A percentile compares a stretch with the other conserved stretches of the same genome.
Conservation (phyloP, 2,888 invertebrate species). For the Leptopilina myrica region DNA sequence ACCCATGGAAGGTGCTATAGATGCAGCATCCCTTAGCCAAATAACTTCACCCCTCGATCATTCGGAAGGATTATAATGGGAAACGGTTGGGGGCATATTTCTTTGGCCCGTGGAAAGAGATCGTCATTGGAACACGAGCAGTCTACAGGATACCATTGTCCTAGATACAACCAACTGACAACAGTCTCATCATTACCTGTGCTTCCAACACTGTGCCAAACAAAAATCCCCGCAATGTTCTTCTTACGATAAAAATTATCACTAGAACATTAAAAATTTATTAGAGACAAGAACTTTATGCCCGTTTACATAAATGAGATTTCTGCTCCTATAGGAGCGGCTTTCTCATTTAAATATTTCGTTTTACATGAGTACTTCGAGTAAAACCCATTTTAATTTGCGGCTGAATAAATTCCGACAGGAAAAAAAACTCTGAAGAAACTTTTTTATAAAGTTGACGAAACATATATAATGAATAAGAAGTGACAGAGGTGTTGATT, state of each 20-base stretch:
- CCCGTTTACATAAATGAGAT: too few relatives aligned
- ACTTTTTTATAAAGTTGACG: not conserved
- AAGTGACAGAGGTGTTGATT: conserved; percentile 16
- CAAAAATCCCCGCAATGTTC: not conserved
- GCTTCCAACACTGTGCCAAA: conserved; percentile 8
- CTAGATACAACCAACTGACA: conserved; percentile 69
- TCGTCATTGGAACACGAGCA: conserved; percentile 48
- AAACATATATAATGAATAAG: conserved; percentile 20
- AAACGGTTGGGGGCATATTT: conserved; percentile 73
- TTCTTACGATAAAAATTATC: conserved; percentile 48
- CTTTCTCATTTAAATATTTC: conserved; percentile 46
- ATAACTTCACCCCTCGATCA: conserved; percentile 66
- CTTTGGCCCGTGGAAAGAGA: conserved; percentile 63
- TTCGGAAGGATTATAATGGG: conserved; percentile 64
- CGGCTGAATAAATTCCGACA: not conserved
- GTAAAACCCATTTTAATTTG: not conserved
- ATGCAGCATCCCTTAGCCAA: conserved; percentile 62
- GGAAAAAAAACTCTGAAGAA: conserved; percentile 29
- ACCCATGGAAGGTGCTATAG: conserved; percentile 61
- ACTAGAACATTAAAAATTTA: too few relatives aligned
- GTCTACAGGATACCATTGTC: conserved; percentile 66
- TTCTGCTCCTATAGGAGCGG: not conserved
- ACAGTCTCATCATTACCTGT: conserved; percentile 64
- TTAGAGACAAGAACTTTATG: too few relatives aligned
- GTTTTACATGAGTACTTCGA: conserved; percentile 48